Conservation (phyloP, 2,888 invertebrate species). For the Noctua comes region DNA sequence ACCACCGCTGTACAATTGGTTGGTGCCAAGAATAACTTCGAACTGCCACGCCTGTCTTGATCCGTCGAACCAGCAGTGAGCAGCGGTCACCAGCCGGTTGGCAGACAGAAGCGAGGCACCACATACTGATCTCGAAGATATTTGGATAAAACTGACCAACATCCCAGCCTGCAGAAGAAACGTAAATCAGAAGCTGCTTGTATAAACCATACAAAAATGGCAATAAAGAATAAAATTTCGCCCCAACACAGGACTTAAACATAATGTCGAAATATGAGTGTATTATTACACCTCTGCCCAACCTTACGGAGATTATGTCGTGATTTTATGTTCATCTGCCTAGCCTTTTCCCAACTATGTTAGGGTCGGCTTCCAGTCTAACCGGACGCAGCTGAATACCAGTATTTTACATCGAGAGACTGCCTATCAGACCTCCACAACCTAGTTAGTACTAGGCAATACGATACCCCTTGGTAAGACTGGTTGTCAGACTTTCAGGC, state of each 20-base stretch:
- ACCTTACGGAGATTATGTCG: background rate
- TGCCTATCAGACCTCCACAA: too few species aligned
- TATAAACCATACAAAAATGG: background rate
- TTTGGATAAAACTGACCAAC: conserved; percentile 71
- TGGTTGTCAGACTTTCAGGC: too few species aligned
- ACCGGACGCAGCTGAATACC: too few species aligned
- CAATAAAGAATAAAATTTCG: background rate
- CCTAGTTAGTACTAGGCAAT: too few species aligned
- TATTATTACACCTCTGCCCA: too few species aligned
- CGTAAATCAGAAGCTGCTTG: background rate
- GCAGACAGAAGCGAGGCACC: conserved; percentile 74
- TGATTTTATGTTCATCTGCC: background rate
- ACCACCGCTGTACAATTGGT: conserved; percentile 75
- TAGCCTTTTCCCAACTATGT: too few species aligned
- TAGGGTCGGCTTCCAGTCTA: too few species aligned
- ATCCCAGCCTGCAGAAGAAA: conserved; percentile 74
- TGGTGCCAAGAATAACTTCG: conserved; percentile 76
- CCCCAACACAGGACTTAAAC: too few species aligned
- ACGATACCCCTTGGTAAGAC: too few species aligned
- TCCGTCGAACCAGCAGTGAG: conserved; percentile 81
- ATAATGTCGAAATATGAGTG: too few species aligned
- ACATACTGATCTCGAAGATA: conserved; percentile 73
- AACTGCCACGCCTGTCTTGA: conserved; percentile 71
- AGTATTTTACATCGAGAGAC: too few species aligned
- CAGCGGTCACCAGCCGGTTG: conserved; percentile 78